These are phyloP conservation scores for Laothoe populi DNA, from an alignment of 2,888 invertebrate species.

Conservation along the genomic window DNA sequence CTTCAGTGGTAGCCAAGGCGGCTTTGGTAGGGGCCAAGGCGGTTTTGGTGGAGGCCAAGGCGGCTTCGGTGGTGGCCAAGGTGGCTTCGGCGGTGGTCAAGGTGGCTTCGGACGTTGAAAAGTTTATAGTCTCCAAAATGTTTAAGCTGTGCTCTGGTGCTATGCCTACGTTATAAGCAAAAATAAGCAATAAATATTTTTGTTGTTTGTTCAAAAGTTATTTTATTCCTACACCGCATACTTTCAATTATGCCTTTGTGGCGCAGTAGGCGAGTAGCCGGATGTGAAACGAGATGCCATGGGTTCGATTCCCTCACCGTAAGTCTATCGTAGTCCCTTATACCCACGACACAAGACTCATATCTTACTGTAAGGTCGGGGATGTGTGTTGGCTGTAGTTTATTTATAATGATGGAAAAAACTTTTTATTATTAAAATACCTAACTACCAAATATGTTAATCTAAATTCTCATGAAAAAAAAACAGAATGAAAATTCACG, in stretches of 20 bases:
- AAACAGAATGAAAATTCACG: slow-evolving; percentile 6
- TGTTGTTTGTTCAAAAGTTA: not conserved
- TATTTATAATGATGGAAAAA: no score
- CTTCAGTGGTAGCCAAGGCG: slow-evolving; percentile 40
- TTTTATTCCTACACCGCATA: not conserved
- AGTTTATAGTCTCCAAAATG: not conserved
- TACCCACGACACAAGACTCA: no score
- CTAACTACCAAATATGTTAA: no score
- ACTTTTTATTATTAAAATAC: not conserved
- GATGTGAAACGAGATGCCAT: no score
- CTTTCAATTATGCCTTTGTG: no score
- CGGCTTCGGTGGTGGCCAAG: slow-evolving; percentile 30
- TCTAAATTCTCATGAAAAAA: not conserved
- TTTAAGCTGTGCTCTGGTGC: not conserved
- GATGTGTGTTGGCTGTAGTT: no score
- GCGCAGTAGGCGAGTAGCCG: no score
- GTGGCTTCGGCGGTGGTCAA: slow-evolving; percentile 32
- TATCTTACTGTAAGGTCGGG: no score
- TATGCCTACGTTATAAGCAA: not conserved
- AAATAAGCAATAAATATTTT: not conserved
- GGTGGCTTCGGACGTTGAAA: slow-evolving; percentile 27
- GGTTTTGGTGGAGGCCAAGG: slow-evolving; percentile 41
- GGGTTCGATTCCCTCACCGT: no score
- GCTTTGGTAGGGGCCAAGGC: slow-evolving; percentile 40
- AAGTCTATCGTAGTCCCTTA: no score